Conservation (phyloP, 2,888 invertebrate species). For the Oithona nana region DNA sequence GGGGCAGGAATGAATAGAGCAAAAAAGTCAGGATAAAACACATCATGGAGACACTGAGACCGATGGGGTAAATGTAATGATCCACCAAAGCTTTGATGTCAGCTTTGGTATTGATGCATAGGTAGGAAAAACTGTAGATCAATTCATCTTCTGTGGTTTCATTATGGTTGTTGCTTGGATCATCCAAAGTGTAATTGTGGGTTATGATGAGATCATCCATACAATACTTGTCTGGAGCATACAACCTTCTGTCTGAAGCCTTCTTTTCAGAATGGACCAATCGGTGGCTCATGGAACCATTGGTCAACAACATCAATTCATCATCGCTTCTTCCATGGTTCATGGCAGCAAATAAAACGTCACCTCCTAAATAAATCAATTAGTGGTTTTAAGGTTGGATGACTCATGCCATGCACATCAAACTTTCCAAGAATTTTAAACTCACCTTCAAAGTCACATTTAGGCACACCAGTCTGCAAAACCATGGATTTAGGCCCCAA, state of each 20-base stretch:
- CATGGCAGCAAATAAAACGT: neutral
- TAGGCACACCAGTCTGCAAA: neutral
- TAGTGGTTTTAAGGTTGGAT: no score
- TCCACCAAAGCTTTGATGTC: slow-evolving; percentile 1
- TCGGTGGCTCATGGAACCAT: slow-evolving; percentile 7
- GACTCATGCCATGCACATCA: no score
- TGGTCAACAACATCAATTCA: slow-evolving; percentile 6
- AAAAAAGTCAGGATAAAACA: slow-evolving; percentile 14
- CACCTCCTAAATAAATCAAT: no score
- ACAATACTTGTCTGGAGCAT: slow-evolving; percentile 4
- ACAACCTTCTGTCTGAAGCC: neutral
- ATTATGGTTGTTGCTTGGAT: neutral
- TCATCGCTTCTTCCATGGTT: neutral
- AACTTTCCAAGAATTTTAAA: no score
- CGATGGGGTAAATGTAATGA: neutral
- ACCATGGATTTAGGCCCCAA: neutral
- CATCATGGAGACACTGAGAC: slow-evolving; percentile 7
- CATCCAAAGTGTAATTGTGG: neutral
- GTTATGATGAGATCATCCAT: slow-evolving; percentile 4
- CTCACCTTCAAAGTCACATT: neutral
- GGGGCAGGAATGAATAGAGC: slow-evolving; percentile 14
- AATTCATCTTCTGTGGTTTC: neutral
- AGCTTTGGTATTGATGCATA: neutral
- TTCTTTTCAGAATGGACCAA: neutral
- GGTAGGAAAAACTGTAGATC: neutral